Percentiles rank a stretch among this genome's conserved stretches.
These are phyloP conservation scores for Emydocephalus ijimae DNA, from an alignment of 2,113 vertebrate genomes.

Conservation along the genomic window DNA sequence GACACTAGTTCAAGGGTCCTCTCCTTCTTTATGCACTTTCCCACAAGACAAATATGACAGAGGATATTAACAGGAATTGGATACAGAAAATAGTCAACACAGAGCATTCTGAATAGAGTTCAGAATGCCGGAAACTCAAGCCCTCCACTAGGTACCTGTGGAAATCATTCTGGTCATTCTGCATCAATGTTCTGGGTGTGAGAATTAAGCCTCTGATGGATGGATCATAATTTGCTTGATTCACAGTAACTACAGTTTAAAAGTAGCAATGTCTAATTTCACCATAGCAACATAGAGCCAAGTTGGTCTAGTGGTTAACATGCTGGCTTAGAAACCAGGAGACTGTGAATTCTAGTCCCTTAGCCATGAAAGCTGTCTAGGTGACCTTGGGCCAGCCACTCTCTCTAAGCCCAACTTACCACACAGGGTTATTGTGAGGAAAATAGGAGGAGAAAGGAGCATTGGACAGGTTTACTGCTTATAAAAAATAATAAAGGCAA, in stretches of 20 bases:
- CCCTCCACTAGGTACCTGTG: background rate
- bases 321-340: background rate
- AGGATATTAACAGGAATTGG: background rate
- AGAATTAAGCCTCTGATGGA: background rate
- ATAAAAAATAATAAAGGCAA: background rate
- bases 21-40: background rate
- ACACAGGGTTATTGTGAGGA: background rate
- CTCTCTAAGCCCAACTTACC: background rate
- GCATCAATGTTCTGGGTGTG: background rate
- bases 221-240: background rate
- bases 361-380: background rate
- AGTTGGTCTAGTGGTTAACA: background rate
- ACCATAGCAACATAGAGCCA: background rate
- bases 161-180: background rate
- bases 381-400: background rate
- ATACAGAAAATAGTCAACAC: background rate
- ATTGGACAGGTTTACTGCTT: background rate
- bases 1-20: background rate
- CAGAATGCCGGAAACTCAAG: background rate
- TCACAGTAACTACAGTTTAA: background rate
- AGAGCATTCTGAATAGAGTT: background rate
- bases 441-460: background rate
- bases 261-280: background rate
- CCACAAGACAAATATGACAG: background rate
- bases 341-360: background rate